Evolutionary conservation across 2,888 invertebrate species (phyloP).

Genomic region (Willowsia nigromaculata): DNA sequence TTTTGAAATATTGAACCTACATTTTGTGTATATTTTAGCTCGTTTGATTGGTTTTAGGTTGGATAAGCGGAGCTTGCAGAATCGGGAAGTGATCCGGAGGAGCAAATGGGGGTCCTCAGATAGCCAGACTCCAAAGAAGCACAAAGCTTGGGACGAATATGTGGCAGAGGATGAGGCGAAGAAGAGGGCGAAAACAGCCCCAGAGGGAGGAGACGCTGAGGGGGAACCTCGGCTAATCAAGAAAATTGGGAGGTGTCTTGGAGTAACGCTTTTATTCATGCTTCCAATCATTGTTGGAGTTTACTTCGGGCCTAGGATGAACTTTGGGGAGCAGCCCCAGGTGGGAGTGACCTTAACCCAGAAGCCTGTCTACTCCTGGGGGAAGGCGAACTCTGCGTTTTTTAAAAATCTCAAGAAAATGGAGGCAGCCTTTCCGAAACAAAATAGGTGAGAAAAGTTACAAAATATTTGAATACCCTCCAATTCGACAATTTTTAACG

Average conservation of each 20-base stretch:
- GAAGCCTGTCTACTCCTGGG: conserved; percentile 51
- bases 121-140: conserved; percentile 47
- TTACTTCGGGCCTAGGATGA: too few relatives aligned
- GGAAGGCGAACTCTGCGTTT: conserved; percentile 17
- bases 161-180: conserved; percentile 19
- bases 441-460: conserved; percentile 61
- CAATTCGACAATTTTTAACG: not conserved
- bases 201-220: not conserved
- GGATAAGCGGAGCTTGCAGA: conserved; percentile 14
- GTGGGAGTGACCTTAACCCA: not conserved
- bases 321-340: not conserved
- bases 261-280: not conserved
- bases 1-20: too few relatives aligned
- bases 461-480: not conserved
- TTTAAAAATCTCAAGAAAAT: not conserved
- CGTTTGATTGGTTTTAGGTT: too few relatives aligned
- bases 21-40: too few relatives aligned
- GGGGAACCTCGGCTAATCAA: not conserved
- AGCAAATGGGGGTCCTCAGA: conserved; percentile 30
- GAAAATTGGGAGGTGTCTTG: not conserved
- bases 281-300: too few relatives aligned
- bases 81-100: not conserved
- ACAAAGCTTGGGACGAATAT: conserved; percentile 28
- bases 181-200: not conserved
- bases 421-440: conserved; percentile 61